Percentiles rank a stretch among this genome's conserved stretches.
These are phyloP conservation scores for Heliconius charithonia DNA, from an alignment of 2,888 invertebrate genomes.

Conservation along the genomic window DNA sequence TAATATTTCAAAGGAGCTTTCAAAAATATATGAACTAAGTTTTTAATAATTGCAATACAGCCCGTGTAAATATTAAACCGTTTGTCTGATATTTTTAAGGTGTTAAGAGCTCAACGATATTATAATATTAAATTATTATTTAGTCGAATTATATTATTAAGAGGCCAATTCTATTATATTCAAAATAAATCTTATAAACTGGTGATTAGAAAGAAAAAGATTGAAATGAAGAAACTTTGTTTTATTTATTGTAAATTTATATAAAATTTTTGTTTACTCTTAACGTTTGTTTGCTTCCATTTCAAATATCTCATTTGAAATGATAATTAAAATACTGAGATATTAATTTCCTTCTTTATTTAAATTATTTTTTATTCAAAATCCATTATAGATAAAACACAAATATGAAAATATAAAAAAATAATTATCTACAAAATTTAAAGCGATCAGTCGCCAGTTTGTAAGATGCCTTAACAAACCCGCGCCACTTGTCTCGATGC, in stretches of 20 bases:
- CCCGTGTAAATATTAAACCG: constrained; percentile 70
- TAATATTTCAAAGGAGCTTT: constrained; percentile 51
- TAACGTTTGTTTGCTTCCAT: neutral
- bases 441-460: constrained; percentile 31
- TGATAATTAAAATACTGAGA: no score
- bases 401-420: neutral
- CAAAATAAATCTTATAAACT: constrained; percentile 27
- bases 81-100: constrained; percentile 76
- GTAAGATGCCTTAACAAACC: constrained; percentile 46
- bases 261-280: neutral
- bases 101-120: constrained; percentile 80
- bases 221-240: no score
- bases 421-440: neutral
- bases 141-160: constrained; percentile 65
- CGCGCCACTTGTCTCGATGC: constrained; percentile 53
- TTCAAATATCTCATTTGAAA: no score
- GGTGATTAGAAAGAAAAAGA: constrained; percentile 24
- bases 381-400: neutral
- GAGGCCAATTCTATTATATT: constrained; percentile 55
- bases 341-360: no score
- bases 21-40: constrained; percentile 48
- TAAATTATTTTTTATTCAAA: no score
- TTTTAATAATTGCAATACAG: constrained; percentile 55
- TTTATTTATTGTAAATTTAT: neutral
- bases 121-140: constrained; percentile 66